Base-by-base conservation (phyloP, 2,888 invertebrate species). In the Timema cristinae region DNA sequence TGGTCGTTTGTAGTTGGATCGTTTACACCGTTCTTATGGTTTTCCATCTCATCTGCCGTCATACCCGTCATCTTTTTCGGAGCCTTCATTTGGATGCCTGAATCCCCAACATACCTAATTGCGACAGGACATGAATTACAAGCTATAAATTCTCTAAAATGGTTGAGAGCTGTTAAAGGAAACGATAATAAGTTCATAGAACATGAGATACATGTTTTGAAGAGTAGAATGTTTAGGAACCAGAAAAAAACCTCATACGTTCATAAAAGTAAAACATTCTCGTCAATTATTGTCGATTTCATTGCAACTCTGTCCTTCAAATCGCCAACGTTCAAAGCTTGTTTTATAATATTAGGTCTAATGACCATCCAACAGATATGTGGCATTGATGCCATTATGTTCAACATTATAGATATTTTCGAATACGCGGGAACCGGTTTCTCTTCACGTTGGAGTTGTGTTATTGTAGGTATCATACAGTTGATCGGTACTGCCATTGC, bases 301-400 rank as follows among this genome's bases (percentile, higher is more conserved):
- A 32, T 32, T 32, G 32, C 82, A 0, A 91, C 91, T 77, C 84
- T 92, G 0, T 85, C 82, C 79, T 88, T 84, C 77, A 88, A 89
- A 7, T 86, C 88, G 71, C 86, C 90, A 50, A 90, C 93, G 80
- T 88, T 90, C 75, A 91, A 90, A 79, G 93, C 94, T 0, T 86
- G 94, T 78, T 86, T 92, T 76, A 87, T 91, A 69, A 90, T 90
- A 0, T 88, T 89, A 75, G 88, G 89, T 7, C 84, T 95, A 73
- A 91, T 93, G 70, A 83, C 88, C 76, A 91, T 94, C 82, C 96
- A 96, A 80, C 96, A 96, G 82, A 84, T 94, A 75, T 89, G 90
- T 0, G 93, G 93, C 1, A 91, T 93, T 79, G 93, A 93, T 81
- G 91, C 92, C 0, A 90, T 94, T 0, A 85, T 93, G 5, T 92